Conservation (phyloP, 2,888 invertebrate species). For the Empis livida region DNA sequence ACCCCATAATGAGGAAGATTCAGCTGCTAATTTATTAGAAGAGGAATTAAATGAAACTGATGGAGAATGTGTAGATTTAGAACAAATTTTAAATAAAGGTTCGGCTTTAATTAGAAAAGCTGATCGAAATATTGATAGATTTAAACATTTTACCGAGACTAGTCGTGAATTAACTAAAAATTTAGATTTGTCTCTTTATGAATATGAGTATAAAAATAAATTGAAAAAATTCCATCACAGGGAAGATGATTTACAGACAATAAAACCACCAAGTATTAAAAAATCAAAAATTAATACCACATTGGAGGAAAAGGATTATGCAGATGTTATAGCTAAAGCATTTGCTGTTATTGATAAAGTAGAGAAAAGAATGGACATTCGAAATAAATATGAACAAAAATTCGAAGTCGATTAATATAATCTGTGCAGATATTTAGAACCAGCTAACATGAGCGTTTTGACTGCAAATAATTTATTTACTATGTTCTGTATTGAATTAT, state of each 20-base stretch:
- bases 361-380: slow-evolving; percentile 17
- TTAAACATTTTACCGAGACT: background rate
- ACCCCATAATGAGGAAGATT: background rate
- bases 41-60: background rate
- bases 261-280: background rate
- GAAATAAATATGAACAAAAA: slow-evolving; percentile 1
- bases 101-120: slow-evolving; percentile 7
- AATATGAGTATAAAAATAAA: background rate
- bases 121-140: slow-evolving; percentile 9
- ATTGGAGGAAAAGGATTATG: slow-evolving; percentile 5
- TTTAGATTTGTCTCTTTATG: slow-evolving; percentile 10
- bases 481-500: too few species aligned
- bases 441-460: too few species aligned
- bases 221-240: background rate
- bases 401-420: too few species aligned
- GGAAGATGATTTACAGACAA: too few species aligned
- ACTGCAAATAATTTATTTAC: too few species aligned
- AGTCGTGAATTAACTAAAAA: slow-evolving; percentile 10
- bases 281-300: background rate
- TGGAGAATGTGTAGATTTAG: slow-evolving; percentile 3
- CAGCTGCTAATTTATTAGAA: background rate
- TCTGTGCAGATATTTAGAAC: too few species aligned
- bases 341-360: slow-evolving; percentile 15
- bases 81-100: slow-evolving; percentile 8
- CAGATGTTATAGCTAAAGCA: slow-evolving; percentile 15